Percentiles rank a stretch among this genome's conserved stretches.
These are phyloP conservation scores for Drosophila paramelanica DNA, from an alignment of 2,888 invertebrate species.

Conservation along the genomic window DNA sequence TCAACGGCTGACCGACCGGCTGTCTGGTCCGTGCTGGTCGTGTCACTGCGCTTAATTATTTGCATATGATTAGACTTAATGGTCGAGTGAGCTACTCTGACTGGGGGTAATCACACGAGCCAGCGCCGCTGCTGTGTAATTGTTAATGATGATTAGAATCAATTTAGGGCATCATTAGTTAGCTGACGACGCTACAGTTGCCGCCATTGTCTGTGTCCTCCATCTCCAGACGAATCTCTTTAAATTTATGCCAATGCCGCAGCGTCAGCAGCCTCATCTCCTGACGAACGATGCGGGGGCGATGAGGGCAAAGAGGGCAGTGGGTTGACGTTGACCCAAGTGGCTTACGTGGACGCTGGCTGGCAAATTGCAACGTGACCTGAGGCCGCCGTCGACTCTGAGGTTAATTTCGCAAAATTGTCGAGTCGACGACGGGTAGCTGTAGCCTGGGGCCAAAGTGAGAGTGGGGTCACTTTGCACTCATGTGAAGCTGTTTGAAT, in stretches of 20 bases:
- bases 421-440: slow-evolving; percentile 79
- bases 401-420: slow-evolving; percentile 83
- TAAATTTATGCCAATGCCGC: slow-evolving; percentile 80
- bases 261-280: slow-evolving; percentile 50
- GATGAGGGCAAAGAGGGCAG: not conserved
- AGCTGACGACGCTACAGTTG: slow-evolving; percentile 66
- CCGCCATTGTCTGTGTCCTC: slow-evolving; percentile 48
- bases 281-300: slow-evolving; percentile 25
- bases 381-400: slow-evolving; percentile 75
- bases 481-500: slow-evolving; percentile 50
- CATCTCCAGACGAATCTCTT: slow-evolving; percentile 45
- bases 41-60: slow-evolving; percentile 82
- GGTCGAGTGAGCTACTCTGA: slow-evolving; percentile 64
- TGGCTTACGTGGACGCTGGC: slow-evolving; percentile 67
- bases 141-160: slow-evolving; percentile 85
- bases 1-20: slow-evolving; percentile 65
- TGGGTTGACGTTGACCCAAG: slow-evolving; percentile 60
- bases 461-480: not conserved
- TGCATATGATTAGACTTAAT: slow-evolving; percentile 83
- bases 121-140: slow-evolving; percentile 76
- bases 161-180: slow-evolving; percentile 85
- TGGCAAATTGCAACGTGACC: slow-evolving; percentile 80
- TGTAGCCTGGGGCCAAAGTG: not conserved
- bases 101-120: slow-evolving; percentile 67
- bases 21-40: slow-evolving; percentile 27